Base-by-base conservation (phyloP, 23 tunicate genomes). In the Corella eumyota region DNA sequence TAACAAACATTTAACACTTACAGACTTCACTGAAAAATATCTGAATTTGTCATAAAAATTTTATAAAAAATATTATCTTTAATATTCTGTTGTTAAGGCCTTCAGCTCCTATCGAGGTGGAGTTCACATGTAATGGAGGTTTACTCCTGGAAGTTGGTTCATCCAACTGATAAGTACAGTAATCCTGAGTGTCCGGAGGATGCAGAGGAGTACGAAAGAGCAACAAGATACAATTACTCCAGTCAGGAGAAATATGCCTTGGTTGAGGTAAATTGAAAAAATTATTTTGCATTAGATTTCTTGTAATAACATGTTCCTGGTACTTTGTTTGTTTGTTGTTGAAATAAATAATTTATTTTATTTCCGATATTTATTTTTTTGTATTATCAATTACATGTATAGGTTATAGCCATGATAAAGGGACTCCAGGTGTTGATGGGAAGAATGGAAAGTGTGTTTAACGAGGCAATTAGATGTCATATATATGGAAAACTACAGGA, bases 121-220 rank as follows among this genome's bases (percentile, higher is more conserved):
- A 82, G 85, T 36, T 83, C 98, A 6, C 92, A 76, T 61, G 98
- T 92, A 20, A 92, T 92, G 98, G 98, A 92, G 56, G 98, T 92
- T 40, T 92, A 92, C 54, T 82, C 93, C 20, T 92, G 98, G 98
- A 92, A 92, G 83, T 64, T 92, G 0, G 93, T 92, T 33, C 91
- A 92, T 66, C 98, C 98, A 1, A 92, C 92, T 6, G 92, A 82
- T 36, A 81, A 83, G 31, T 69, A 92, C 68, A 62, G 60, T 66
- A 82, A 76, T 54, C 90, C 83, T 7, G 79, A 80, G 11, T 92
- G 98, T 64, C 83, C 92, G 3, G 85, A 82, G 31, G 93, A 82
- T 46, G 98, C 98, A 6, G 98, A 92, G 55, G 98, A 92, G 30
- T 92, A 92, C 47, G 98, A 92, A 55, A 36, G 98, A 64, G 98